Conservation (phyloP, 2,113 vertebrate genomes). For the Tragelaphus scriptus region DNA sequence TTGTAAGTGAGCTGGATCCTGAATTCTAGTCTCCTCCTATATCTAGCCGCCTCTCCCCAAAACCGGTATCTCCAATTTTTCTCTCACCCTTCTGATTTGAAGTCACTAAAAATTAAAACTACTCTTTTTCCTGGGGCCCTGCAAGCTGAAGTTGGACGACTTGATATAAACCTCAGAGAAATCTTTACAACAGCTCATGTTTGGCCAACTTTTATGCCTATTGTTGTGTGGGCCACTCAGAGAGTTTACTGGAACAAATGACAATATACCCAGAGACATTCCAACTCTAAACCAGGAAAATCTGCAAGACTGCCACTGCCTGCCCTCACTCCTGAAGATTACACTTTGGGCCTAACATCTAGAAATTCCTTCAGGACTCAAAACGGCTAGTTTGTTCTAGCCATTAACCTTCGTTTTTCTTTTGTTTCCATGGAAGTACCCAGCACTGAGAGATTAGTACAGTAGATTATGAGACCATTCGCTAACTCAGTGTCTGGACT, state of each 20-base stretch:
- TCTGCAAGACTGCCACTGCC: background rate
- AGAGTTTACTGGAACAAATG: background rate
- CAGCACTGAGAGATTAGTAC: background rate
- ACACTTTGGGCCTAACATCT: background rate
- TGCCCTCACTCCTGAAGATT: background rate
- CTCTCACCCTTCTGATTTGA: background rate
- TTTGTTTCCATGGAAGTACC: background rate
- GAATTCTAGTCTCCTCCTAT: background rate
- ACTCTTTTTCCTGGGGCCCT: background rate
- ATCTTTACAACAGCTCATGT: background rate
- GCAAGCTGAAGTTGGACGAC: background rate
- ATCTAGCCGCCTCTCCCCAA: background rate
- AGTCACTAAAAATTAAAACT: background rate
- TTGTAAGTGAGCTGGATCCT: background rate
- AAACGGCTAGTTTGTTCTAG: background rate
- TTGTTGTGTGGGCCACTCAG: background rate
- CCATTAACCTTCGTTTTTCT: background rate
- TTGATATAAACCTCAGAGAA: background rate
- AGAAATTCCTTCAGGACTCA: background rate
- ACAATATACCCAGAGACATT: background rate
- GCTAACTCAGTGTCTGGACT: background rate
- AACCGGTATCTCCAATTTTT: background rate
- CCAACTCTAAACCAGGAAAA: background rate
- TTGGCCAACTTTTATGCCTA: background rate
- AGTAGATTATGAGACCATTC: background rate